A percentile compares a stretch with the other conserved stretches of the same genome.
Conservation (phyloP, 2,888 invertebrate species). For the Macaria liturata region DNA sequence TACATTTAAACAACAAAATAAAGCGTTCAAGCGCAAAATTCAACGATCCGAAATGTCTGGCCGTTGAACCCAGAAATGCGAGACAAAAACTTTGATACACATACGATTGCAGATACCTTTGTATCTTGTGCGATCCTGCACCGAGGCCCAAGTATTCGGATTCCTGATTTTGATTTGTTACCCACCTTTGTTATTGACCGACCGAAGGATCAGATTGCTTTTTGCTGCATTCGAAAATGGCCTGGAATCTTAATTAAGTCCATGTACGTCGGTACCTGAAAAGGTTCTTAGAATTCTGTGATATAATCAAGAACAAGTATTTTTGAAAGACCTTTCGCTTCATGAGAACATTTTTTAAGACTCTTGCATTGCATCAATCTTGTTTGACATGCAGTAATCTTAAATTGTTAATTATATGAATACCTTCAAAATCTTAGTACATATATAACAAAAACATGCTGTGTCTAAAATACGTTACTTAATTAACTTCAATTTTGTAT, state of each 20-base stretch:
- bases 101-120: constrained; percentile 31
- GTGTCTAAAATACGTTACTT: too few species aligned
- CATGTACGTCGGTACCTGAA: constrained; percentile 14
- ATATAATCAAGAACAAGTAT: constrained; percentile 17
- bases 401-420: too few species aligned
- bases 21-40: constrained; percentile 54
- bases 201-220: constrained; percentile 18
- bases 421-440: too few species aligned
- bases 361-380: too few species aligned
- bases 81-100: constrained; percentile 37
- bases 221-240: constrained; percentile 22
- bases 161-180: constrained; percentile 32
- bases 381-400: too few species aligned
- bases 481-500: too few species aligned
- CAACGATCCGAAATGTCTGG: constrained; percentile 64
- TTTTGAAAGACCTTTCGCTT: constrained; percentile 2
- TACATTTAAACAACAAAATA: constrained; percentile 38
- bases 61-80: constrained; percentile 57
- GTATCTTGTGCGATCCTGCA: constrained; percentile 23
- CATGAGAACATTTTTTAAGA: too few species aligned
- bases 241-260: constrained; percentile 20
- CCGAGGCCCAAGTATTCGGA: constrained; percentile 28
- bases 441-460: too few species aligned
- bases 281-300: constrained; percentile 17
- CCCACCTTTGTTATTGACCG: constrained; percentile 23